phyloP scores from a whole-genome alignment of 53 echinoderm and acorn worm species.

The Arbacia lixula region DNA sequence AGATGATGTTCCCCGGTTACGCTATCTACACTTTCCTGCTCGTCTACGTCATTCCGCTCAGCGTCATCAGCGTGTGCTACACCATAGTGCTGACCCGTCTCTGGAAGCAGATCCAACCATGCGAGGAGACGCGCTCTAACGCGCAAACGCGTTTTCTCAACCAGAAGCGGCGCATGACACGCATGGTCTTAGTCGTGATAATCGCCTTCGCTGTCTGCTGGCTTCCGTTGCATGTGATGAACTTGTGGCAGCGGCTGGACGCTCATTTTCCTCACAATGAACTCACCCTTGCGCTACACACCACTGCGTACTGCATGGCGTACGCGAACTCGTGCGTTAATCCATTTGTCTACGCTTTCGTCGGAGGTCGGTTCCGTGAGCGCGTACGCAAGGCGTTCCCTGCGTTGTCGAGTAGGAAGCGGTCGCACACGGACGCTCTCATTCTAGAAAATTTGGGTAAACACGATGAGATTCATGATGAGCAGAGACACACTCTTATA shows the following conservation, averaged over 20 bases:
- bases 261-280: slow-evolving; percentile 45
- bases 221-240: slow-evolving; percentile 67
- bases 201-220: slow-evolving; percentile 82
- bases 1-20: slow-evolving; percentile 56
- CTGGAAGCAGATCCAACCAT: slow-evolving; percentile 75
- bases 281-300: slow-evolving; percentile 39
- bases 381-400: slow-evolving; percentile 70
- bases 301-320: slow-evolving; percentile 64
- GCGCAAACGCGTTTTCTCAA: slow-evolving; percentile 69
- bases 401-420: slow-evolving; percentile 42
- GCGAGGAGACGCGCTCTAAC: slow-evolving; percentile 59
- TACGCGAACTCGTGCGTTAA: slow-evolving; percentile 86
- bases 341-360: slow-evolving; percentile 86
- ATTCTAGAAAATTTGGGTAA: slow-evolving; percentile 43
- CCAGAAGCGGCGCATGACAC: slow-evolving; percentile 82
- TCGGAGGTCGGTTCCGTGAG: slow-evolving; percentile 78
- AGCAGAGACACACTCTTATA: slow-evolving; percentile 46
- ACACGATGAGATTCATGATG: slow-evolving; percentile 41
- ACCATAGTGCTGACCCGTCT: slow-evolving; percentile 69
- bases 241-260: slow-evolving; percentile 67
- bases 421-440: slow-evolving; percentile 51
- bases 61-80: slow-evolving; percentile 80
- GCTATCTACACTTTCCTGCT: slow-evolving; percentile 69
- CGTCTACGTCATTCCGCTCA: slow-evolving; percentile 67
- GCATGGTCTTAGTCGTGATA: slow-evolving; percentile 82